Evolutionary conservation across 2,113 vertebrate genomes (phyloP).

Genomic region (Lasiurus borealis): DNA sequence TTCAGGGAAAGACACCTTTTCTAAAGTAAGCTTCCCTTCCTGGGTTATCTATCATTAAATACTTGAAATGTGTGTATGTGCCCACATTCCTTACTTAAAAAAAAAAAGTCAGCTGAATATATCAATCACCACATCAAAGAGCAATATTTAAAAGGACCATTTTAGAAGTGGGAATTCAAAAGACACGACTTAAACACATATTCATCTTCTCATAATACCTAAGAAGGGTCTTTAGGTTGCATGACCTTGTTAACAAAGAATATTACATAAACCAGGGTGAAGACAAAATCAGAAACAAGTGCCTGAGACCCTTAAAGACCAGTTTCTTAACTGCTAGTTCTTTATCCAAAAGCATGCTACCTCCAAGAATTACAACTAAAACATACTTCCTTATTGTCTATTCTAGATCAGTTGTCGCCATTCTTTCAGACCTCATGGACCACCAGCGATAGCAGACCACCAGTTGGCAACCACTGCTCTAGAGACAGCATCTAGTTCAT

Average conservation of each 20-base stretch:
- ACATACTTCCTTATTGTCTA: background rate
- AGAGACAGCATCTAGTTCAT: background rate
- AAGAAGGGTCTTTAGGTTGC: conserved; percentile 1
- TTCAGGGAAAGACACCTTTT: background rate
- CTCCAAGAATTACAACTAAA: background rate
- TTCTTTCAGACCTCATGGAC: no score
- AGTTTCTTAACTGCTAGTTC: background rate
- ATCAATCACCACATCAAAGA: conserved; percentile 18
- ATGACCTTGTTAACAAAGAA: conserved; percentile 37
- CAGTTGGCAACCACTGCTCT: background rate
- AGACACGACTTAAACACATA: conserved; percentile 10
- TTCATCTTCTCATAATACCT: background rate
- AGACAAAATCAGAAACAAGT: background rate
- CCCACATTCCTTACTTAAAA: background rate
- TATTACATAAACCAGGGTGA: background rate
- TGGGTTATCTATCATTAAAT: conserved; percentile 29
- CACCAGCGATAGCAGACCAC: no score
- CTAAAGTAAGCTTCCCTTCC: conserved; percentile 20
- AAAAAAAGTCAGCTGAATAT: background rate
- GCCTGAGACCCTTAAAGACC: background rate
- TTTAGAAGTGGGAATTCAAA: conserved; percentile 17
- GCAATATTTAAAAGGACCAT: conserved; percentile 43
- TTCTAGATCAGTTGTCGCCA: background rate
- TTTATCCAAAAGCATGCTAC: background rate
- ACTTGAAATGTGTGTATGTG: background rate